Conservation (phyloP, 2,113 vertebrate species). For the Platichthys flesus region DNA sequence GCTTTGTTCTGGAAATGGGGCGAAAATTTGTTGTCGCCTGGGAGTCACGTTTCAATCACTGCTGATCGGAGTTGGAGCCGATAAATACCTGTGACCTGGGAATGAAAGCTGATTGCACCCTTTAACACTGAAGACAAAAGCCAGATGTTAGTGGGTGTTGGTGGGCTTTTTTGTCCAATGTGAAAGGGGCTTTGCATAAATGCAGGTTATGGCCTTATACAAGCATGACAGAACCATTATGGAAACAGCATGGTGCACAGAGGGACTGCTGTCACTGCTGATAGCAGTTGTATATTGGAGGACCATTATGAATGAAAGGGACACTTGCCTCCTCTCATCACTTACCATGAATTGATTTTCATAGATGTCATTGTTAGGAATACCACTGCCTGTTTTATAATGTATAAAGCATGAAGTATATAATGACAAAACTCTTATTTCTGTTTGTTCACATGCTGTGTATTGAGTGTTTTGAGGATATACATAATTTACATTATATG, state of each 20-base stretch:
- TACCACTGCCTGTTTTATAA: not conserved
- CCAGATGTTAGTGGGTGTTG: slow-evolving; percentile 7
- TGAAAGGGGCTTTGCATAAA: not conserved
- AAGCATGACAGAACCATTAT: not conserved
- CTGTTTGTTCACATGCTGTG: no score
- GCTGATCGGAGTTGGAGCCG: not conserved
- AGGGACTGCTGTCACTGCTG: slow-evolving; percentile 1
- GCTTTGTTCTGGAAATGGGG: not conserved
- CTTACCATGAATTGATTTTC: not conserved
- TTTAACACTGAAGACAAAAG: slow-evolving; percentile 12
- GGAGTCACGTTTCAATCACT: not conserved
- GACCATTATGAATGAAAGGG: not conserved
- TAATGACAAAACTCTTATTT: no score
- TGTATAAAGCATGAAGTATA: no score
- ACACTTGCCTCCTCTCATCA: not conserved
- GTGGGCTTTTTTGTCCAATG: not conserved
- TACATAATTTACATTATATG: not conserved
- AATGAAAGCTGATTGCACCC: not conserved
- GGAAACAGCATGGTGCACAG: not conserved
- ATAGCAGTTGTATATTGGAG: not conserved
- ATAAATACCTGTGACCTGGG: not conserved
- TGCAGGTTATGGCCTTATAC: not conserved
- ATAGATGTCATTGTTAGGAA: not conserved
- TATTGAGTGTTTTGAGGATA: not conserved
- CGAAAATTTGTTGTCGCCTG: not conserved